Percentiles rank a stretch among this genome's conserved stretches.
phyloP scores from a whole-genome alignment of 30 jellyfish, hydroid and myxozoan species.

The Nemopilema nomurai region DNA sequence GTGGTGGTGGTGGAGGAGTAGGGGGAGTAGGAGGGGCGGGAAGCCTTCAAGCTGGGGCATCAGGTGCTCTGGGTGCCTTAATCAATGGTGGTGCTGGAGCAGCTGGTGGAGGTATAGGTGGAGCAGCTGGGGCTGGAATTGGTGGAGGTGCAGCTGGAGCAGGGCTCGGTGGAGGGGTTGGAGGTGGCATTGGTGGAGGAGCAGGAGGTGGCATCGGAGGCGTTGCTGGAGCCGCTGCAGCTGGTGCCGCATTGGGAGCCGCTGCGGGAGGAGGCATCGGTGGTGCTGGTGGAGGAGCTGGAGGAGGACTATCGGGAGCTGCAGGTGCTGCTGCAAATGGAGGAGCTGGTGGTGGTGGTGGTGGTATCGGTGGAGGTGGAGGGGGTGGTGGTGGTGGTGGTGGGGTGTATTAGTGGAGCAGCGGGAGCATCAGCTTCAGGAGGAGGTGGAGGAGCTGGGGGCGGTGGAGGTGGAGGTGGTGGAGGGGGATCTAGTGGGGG shows the following conservation, averaged over 20 bases:
- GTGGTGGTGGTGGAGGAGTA: slow-evolving; percentile 28
- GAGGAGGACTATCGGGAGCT: slow-evolving; percentile 46
- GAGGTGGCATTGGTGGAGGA: slow-evolving; percentile 35
- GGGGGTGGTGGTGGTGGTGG: slow-evolving; percentile 59
- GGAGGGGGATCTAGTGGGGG: slow-evolving; percentile 62
- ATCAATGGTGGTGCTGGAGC: slow-evolving; percentile 50
- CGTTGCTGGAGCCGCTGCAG: slow-evolving; percentile 58
- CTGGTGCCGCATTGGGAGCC: slow-evolving; percentile 47
- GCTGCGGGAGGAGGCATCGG: slow-evolving; percentile 55
- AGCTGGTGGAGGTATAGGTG: slow-evolving; percentile 28
- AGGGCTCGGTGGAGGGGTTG: slow-evolving; percentile 11
- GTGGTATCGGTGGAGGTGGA: slow-evolving; percentile 34
- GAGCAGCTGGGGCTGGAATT: slow-evolving; percentile 31
- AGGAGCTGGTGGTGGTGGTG: slow-evolving; percentile 36
- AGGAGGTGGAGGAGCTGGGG: slow-evolving; percentile 60
- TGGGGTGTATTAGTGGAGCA: slow-evolving; percentile 31
- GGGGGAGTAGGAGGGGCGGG: slow-evolving; percentile 12
- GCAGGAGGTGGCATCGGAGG: slow-evolving; percentile 51
- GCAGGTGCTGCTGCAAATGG: slow-evolving; percentile 38
- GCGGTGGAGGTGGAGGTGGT: slow-evolving; percentile 51
- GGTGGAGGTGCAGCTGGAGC: slow-evolving; percentile 53
- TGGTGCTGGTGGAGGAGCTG: slow-evolving; percentile 41
- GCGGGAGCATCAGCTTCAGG: slow-evolving; percentile 47
- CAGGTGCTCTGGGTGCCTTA: slow-evolving; percentile 29
- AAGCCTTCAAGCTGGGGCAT: slow-evolving; percentile 32